Percentiles rank a stretch among this genome's conserved stretches.
Evolutionary conservation across 2,888 invertebrate genomes (phyloP).

Genomic region (Dasypogon diadema): DNA sequence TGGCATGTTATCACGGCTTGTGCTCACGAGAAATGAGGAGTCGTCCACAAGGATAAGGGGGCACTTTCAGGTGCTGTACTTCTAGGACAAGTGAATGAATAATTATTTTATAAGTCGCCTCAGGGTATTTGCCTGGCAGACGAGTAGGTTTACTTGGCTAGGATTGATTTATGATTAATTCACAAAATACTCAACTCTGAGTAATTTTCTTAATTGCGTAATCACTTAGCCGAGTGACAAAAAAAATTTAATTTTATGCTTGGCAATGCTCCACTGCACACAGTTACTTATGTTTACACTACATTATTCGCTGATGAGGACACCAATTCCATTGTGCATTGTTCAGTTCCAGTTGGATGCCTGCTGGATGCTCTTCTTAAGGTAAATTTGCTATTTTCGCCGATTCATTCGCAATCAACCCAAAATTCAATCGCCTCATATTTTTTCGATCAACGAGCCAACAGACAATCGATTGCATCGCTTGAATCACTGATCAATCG

Average conservation of each 20-base stretch:
- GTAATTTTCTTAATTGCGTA: slow-evolving; percentile 33
- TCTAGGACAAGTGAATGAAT: slow-evolving; percentile 9
- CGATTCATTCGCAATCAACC: not conserved
- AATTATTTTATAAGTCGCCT: slow-evolving; percentile 23
- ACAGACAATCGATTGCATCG: too few relatives aligned
- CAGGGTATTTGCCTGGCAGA: slow-evolving; percentile 5
- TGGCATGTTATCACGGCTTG: not conserved
- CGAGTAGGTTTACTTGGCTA: not conserved
- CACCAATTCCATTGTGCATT: slow-evolving; percentile 13
- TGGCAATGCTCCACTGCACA: slow-evolving; percentile 20
- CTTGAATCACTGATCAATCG: too few relatives aligned
- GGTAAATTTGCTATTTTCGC: not conserved
- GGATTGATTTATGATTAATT: slow-evolving; percentile 35
- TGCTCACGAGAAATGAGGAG: not conserved
- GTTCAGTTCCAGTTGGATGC: not conserved
- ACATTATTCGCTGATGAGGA: slow-evolving; percentile 8
- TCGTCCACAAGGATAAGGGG: not conserved
- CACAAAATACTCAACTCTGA: not conserved
- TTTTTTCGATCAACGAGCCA: slow-evolving; percentile 14
- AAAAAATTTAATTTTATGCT: slow-evolving; percentile 29
- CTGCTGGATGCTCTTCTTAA: not conserved
- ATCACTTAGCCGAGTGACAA: slow-evolving; percentile 12
- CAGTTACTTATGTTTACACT: slow-evolving; percentile 3
- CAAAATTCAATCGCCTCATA: not conserved
- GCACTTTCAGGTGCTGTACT: not conserved